Conservation (phyloP, 2,113 vertebrate species). For the Sprattus sprattus region DNA sequence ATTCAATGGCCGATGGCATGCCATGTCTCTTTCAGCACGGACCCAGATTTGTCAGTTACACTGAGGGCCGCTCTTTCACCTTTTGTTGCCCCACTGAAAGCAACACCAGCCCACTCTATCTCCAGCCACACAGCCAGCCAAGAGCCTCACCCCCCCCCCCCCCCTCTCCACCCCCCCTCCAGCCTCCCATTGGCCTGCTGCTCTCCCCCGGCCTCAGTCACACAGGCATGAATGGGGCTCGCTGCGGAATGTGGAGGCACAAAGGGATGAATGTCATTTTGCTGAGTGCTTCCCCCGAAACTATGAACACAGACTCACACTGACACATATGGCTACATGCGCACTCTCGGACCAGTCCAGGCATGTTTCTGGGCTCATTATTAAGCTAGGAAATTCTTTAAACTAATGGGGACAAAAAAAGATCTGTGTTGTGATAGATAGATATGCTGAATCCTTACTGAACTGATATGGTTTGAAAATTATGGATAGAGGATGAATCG, state of each 20-base stretch:
- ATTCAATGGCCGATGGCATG: conserved; percentile 38
- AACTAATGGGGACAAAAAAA: background rate
- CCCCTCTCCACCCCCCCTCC: conserved; percentile 55
- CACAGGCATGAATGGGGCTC: conserved; percentile 70
- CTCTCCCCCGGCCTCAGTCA: conserved; percentile 61
- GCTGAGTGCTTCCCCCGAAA: conserved; percentile 60
- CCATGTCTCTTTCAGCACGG: conserved; percentile 56
- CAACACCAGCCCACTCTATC: conserved; percentile 66
- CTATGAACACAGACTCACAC: conserved; percentile 33
- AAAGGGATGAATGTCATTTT: conserved; percentile 77
- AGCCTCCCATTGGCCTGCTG: conserved; percentile 59
- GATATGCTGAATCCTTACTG: background rate
- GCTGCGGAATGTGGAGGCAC: conserved; percentile 74
- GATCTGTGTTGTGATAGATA: conserved; percentile 1
- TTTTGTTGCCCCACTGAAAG: conserved; percentile 71
- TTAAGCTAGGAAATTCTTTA: conserved; percentile 3
- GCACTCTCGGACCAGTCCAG: conserved; percentile 53
- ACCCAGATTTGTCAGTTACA: conserved; percentile 42
- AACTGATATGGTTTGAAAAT: background rate
- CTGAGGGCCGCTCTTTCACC: conserved; percentile 66
- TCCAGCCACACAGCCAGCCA: conserved; percentile 10
- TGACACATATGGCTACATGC: conserved; percentile 27
- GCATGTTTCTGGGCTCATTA: conserved; percentile 56
- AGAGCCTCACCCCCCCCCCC: background rate
- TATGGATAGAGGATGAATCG: background rate